These are phyloP conservation scores for Carduelis carduelis DNA, from an alignment of 2,797 vertebrate species.

Conservation along the genomic window DNA sequence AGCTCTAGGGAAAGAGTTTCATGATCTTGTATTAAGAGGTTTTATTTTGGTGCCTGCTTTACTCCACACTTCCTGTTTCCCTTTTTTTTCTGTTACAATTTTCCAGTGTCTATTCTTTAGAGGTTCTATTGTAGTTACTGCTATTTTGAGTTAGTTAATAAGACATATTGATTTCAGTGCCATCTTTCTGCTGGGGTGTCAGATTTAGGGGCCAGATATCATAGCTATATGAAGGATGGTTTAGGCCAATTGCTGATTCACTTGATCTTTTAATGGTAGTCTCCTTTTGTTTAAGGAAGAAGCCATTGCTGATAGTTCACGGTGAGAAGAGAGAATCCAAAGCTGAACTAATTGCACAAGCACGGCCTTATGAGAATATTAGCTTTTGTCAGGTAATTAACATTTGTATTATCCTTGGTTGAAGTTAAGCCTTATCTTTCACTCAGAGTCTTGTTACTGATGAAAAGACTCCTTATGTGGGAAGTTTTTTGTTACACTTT, in stretches of 20 bases:
- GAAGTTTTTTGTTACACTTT: neutral
- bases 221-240: neutral
- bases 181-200: neutral
- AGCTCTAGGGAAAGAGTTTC: neutral
- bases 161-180: neutral
- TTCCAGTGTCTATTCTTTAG: neutral
- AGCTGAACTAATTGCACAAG: conserved; percentile 86
- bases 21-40: neutral
- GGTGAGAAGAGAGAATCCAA: conserved; percentile 95
- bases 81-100: neutral
- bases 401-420: neutral
- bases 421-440: neutral
- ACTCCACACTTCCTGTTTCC: fast-evolving
- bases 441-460: neutral
- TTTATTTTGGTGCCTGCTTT: neutral
- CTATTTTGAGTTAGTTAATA: neutral
- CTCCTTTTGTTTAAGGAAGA: conserved; percentile 75
- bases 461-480: neutral
- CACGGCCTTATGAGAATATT: conserved; percentile 85
- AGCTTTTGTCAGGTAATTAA: conserved; percentile 89
- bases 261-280: neutral
- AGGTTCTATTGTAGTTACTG: neutral
- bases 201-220: neutral
- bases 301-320: conserved; percentile 89
- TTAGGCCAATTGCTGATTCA: neutral